phyloP scores from a whole-genome alignment of 2,888 invertebrate genomes.

The Elegia similella region DNA sequence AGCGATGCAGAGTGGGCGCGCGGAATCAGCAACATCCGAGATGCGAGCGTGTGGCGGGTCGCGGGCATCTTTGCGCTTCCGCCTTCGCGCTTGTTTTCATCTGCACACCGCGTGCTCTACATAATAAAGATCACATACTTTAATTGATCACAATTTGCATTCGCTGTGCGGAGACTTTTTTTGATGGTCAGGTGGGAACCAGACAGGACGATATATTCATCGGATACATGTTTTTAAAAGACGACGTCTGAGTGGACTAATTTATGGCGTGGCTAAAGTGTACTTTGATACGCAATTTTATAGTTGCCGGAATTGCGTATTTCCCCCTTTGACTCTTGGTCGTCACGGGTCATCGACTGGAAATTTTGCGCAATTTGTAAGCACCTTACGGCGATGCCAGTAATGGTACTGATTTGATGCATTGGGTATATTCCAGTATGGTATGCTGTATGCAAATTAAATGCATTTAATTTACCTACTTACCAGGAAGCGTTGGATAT shows the following conservation, averaged over 20 bases:
- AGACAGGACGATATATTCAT: conserved; percentile 6
- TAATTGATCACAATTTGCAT: conserved; percentile 21
- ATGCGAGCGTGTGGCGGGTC: conserved; percentile 25
- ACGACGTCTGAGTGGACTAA: not conserved
- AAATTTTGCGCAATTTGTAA: conserved; percentile 32
- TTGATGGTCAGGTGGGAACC: conserved; percentile 2
- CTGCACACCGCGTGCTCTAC: conserved; percentile 22
- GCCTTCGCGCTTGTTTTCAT: conserved; percentile 17
- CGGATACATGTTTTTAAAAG: not conserved
- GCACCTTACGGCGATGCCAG: conserved; percentile 17
- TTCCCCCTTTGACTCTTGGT: conserved; percentile 46
- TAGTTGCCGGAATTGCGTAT: conserved; percentile 32
- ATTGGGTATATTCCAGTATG: conserved; percentile 42
- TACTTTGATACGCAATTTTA: conserved; percentile 24
- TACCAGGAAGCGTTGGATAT: conserved; percentile 70
- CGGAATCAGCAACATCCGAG: conserved; percentile 77
- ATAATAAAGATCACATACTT: conserved; percentile 20
- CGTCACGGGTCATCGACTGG: conserved; percentile 43
- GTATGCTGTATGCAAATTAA: conserved; percentile 47
- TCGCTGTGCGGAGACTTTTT: conserved; percentile 9
- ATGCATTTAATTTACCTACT: conserved; percentile 59
- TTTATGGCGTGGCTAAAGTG: conserved; percentile 36
- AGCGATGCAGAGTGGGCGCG: conserved; percentile 65
- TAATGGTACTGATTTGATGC: conserved; percentile 22
- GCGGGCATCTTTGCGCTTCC: conserved; percentile 19